phyloP scores from a whole-genome alignment of 2,113 vertebrate species.

The Stegastes partitus region DNA sequence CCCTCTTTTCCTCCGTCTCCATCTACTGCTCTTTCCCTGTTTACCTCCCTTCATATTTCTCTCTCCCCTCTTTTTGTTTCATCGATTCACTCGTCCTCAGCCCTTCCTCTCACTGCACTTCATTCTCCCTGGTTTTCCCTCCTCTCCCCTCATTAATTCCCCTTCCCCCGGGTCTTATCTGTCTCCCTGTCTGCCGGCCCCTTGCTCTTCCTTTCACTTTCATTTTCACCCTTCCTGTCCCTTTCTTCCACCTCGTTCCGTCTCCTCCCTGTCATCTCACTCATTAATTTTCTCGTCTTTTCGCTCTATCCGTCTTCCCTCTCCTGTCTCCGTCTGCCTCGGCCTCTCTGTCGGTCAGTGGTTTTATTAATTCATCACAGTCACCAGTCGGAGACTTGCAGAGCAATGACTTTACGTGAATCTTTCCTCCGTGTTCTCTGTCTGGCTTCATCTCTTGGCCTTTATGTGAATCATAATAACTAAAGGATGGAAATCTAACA shows the following conservation, averaged over 20 bases:
- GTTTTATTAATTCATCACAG: conserved; percentile 63
- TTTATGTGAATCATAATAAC: not conserved
- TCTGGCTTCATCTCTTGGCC: conserved; percentile 7
- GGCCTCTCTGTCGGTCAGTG: conserved; percentile 24
- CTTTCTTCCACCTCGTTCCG: conserved; percentile 23
- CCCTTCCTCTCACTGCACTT: not conserved
- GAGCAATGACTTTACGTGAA: conserved; percentile 22
- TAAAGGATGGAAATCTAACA: no score
- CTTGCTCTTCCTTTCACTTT: conserved; percentile 21
- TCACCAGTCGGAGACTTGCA: conserved; percentile 35
- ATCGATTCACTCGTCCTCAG: conserved; percentile 16
- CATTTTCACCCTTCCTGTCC: conserved; percentile 3
- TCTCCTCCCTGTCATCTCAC: conserved; percentile 19
- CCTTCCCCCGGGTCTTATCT: conserved; percentile 32
- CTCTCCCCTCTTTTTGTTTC: conserved; percentile 18
- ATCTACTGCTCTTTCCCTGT: conserved; percentile 31
- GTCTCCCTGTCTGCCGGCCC: conserved; percentile 9
- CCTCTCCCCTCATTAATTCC: conserved; percentile 32
- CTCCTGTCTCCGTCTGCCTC: conserved; percentile 22
- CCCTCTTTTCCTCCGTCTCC: conserved; percentile 25
- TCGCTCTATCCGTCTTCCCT: conserved; percentile 12
- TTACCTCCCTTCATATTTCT: conserved; percentile 21
- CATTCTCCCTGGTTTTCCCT: not conserved
- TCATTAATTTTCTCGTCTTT: conserved; percentile 47
- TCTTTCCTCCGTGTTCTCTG: conserved; percentile 12